These are phyloP conservation scores for Cenopis cana DNA, from an alignment of 2,888 invertebrate species.

Conservation along the genomic window DNA sequence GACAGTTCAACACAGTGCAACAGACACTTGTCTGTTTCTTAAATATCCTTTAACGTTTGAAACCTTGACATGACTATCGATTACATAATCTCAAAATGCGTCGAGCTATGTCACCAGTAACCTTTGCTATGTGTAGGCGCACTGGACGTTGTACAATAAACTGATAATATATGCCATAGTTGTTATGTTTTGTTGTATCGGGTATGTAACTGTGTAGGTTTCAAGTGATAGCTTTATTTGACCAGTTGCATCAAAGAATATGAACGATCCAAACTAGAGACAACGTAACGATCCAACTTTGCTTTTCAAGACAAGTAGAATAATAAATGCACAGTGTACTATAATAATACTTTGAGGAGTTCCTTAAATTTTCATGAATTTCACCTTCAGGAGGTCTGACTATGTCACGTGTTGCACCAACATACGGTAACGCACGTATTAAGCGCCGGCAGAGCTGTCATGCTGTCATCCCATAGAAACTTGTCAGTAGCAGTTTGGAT, in stretches of 20 bases:
- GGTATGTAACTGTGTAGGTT: conserved; percentile 36
- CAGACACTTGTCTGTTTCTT: not conserved
- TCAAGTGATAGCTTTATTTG: conserved; percentile 31
- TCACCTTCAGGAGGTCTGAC: too few relatives aligned
- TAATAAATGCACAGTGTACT: not conserved
- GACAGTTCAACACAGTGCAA: not conserved
- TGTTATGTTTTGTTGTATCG: conserved; percentile 12
- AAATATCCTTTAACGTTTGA: conserved; percentile 12
- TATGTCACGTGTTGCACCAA: too few relatives aligned
- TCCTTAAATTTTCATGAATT: not conserved
- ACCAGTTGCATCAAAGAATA: not conserved
- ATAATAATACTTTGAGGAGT: not conserved
- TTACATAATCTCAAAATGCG: conserved; percentile 27
- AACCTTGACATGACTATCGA: conserved; percentile 21
- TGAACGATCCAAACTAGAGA: not conserved
- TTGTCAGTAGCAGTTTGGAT: too few relatives aligned
- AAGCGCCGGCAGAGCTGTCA: too few relatives aligned
- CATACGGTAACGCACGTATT: too few relatives aligned
- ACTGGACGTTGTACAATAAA: not conserved
- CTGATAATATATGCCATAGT: conserved; percentile 24
- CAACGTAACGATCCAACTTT: not conserved
- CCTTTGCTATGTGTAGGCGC: conserved; percentile 40
- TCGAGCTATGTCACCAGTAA: conserved; percentile 30
- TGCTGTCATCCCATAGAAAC: too few relatives aligned
- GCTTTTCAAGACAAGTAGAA: not conserved